Conservation (phyloP, 1,140 invertebrate species). For the Orchestia grillus region DNA sequence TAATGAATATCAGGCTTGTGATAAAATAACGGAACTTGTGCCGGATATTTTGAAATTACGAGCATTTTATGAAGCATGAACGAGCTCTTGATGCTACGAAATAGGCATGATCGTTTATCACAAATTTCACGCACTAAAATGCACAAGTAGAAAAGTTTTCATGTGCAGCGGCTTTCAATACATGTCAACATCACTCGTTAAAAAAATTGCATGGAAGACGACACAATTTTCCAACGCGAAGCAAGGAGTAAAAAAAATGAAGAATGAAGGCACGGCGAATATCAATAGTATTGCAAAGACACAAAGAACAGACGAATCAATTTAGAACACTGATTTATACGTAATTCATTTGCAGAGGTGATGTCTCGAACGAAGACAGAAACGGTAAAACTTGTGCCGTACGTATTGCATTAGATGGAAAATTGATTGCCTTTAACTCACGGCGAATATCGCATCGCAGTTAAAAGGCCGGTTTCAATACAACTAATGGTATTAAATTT, state of each 20-base stretch:
- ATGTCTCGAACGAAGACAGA: neutral
- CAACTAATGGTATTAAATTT: slow-evolving; percentile 56
- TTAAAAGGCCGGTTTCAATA: slow-evolving; percentile 29
- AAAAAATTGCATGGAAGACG: neutral
- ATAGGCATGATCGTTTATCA: neutral
- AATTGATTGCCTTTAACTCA: neutral
- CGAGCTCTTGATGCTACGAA: neutral
- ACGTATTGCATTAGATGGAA: neutral
- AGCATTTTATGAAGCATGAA: neutral
- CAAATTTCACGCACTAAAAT: neutral
- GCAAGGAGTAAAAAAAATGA: neutral
- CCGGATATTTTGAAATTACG: neutral
- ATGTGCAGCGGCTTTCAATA: neutral
- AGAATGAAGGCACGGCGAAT: neutral
- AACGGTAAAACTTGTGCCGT: neutral
- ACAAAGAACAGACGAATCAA: neutral
- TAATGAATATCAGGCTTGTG: no score
- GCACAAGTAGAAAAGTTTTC: no score
- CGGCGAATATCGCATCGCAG: neutral
- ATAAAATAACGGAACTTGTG: neutral
- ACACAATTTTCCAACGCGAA: neutral
- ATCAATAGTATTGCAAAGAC: neutral
- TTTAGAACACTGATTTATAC: slow-evolving; percentile 39
- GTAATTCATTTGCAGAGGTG: neutral
- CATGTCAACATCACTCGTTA: neutral